Percentiles rank a stretch among this genome's conserved stretches.
Evolutionary conservation across 35 echinoderm and acorn worm genomes (phyloP).

Genomic region (Strongylocentrotus purpuratus): DNA sequence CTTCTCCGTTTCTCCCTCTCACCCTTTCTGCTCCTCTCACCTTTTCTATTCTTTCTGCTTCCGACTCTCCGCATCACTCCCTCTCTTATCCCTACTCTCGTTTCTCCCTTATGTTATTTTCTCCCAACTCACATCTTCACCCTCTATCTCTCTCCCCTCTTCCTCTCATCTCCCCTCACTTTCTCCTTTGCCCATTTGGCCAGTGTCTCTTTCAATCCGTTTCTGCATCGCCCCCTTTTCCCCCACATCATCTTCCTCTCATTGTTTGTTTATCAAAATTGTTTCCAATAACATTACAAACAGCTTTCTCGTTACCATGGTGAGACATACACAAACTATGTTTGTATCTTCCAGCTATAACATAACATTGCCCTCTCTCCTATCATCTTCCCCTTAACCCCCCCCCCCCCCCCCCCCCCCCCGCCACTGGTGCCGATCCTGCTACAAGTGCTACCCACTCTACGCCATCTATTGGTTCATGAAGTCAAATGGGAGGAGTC

Average conservation of each 20-base stretch:
- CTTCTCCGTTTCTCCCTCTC: not conserved
- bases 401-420: not conserved
- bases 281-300: not conserved
- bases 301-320: not conserved
- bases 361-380: not conserved
- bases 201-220: too few relatives aligned
- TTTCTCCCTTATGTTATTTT: not conserved
- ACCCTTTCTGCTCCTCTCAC: not conserved
- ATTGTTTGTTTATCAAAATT: not conserved
- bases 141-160: not conserved
- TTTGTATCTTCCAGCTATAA: not conserved
- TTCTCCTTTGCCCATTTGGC: too few relatives aligned
- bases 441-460: too few relatives aligned
- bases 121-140: not conserved
- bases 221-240: not conserved
- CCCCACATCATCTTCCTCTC: not conserved
- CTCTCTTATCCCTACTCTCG: not conserved
- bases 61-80: not conserved
- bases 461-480: not conserved
- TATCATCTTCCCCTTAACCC: not conserved
- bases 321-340: not conserved
- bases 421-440: too few relatives aligned
- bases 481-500: not conserved
- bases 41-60: not conserved
- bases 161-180: not conserved